phyloP scores from a whole-genome alignment of 2,888 invertebrate genomes.

The Drosophila kokeensis region DNA sequence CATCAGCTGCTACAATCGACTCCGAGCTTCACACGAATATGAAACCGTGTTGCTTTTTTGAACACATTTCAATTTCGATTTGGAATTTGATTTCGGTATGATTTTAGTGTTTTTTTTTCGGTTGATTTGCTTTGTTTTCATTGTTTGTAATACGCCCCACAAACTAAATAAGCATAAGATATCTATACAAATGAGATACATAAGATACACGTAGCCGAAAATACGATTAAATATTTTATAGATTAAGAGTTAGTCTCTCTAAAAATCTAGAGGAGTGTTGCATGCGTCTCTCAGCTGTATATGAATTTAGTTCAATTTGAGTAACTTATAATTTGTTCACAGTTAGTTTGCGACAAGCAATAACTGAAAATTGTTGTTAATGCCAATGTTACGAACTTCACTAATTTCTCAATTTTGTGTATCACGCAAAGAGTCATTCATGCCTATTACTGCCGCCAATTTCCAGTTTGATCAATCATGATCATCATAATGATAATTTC shows the following conservation, averaged over 20 bases:
- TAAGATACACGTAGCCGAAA: not conserved
- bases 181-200: not conserved
- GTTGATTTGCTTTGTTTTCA: not conserved
- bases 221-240: not conserved
- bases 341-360: not conserved
- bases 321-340: not conserved
- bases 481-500: conserved; percentile 39
- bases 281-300: not conserved
- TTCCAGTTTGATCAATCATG: conserved; percentile 62
- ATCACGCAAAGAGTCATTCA: conserved; percentile 35
- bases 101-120: conserved; percentile 4
- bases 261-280: not conserved
- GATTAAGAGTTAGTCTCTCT: not conserved
- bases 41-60: conserved; percentile 17
- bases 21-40: conserved; percentile 22
- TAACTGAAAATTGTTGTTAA: conserved; percentile 1
- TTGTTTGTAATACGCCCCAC: conserved; percentile 9
- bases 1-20: conserved; percentile 13
- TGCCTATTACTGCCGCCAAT: conserved; percentile 36
- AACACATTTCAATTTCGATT: conserved; percentile 29
- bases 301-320: not conserved
- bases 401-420: conserved; percentile 3
- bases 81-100: conserved; percentile 25
- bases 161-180: not conserved
- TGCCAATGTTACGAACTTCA: conserved; percentile 3